Evolutionary conservation across 2,113 vertebrate species (phyloP).

Genomic region (Climacteris rufus): DNA sequence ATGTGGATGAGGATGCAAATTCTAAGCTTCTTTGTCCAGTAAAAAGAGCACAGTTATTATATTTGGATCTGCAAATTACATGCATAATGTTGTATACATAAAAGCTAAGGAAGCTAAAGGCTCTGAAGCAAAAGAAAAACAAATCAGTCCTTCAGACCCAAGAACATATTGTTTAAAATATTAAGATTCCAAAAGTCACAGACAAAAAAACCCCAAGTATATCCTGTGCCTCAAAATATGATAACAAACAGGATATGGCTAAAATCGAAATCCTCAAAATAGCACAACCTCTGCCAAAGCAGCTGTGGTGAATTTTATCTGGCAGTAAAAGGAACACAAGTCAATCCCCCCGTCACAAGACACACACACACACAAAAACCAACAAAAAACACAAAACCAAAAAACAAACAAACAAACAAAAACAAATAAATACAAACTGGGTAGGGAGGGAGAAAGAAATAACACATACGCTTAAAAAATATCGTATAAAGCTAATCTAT

Average conservation of each 20-base stretch:
- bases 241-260: not conserved
- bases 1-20: not conserved
- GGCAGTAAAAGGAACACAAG: not conserved
- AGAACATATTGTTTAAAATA: not conserved
- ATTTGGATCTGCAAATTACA: not conserved
- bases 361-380: not conserved
- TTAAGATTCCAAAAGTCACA: not conserved
- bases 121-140: not conserved
- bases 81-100: not conserved
- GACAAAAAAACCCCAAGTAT: not conserved
- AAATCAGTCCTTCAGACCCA: not conserved
- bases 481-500: not conserved
- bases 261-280: not conserved
- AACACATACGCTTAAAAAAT: not conserved
- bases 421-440: too few relatives aligned
- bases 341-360: not conserved
- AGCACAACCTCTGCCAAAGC: not conserved
- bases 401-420: not conserved
- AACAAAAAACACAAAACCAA: not conserved
- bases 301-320: not conserved
- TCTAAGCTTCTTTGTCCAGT: not conserved
- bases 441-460: not conserved
- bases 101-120: not conserved
- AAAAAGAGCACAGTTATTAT: rapidly evolving
- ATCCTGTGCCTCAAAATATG: not conserved